Evolutionary conservation across 2,797 vertebrate genomes (phyloP).

Genomic region (Sternotherus odoratus): DNA sequence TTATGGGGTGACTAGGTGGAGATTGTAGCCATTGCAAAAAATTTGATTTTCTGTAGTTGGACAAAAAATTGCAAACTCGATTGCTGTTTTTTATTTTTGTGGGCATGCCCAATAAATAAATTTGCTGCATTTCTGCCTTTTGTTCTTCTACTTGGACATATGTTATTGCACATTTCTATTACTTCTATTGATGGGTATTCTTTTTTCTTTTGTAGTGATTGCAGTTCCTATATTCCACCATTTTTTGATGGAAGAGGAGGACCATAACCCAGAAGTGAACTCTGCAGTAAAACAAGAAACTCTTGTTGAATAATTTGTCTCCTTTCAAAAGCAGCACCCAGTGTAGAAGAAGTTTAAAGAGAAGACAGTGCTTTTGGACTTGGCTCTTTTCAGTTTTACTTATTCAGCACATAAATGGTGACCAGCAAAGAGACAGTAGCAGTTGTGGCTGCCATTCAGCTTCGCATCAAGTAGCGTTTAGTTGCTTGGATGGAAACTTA

Average conservation of each 20-base stretch:
- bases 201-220: conserved; percentile 66
- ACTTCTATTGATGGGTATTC: conserved; percentile 41
- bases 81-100: background rate
- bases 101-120: background rate
- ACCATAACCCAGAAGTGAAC: conserved; percentile 69
- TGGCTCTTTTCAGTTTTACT: conserved; percentile 67
- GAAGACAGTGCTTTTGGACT: conserved; percentile 67
- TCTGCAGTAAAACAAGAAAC: conserved; percentile 63
- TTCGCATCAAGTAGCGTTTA: conserved; percentile 74
- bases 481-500: conserved; percentile 64
- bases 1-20: background rate
- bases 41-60: background rate
- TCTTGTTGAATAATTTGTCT: conserved; percentile 60
- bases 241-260: conserved; percentile 76
- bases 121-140: conserved; percentile 16
- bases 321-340: conserved; percentile 60
- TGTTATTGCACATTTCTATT: background rate
- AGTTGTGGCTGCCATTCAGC: conserved; percentile 77
- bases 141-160: conserved; percentile 1
- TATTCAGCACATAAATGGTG: conserved; percentile 80
- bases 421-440: conserved; percentile 74
- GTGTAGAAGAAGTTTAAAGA: conserved; percentile 59
- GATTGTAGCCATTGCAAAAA: background rate
- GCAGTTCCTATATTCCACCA: conserved; percentile 65
- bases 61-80: background rate